These are phyloP conservation scores for Hydraecia micacea DNA, from an alignment of 2,888 invertebrate genomes.

Conservation along the genomic window DNA sequence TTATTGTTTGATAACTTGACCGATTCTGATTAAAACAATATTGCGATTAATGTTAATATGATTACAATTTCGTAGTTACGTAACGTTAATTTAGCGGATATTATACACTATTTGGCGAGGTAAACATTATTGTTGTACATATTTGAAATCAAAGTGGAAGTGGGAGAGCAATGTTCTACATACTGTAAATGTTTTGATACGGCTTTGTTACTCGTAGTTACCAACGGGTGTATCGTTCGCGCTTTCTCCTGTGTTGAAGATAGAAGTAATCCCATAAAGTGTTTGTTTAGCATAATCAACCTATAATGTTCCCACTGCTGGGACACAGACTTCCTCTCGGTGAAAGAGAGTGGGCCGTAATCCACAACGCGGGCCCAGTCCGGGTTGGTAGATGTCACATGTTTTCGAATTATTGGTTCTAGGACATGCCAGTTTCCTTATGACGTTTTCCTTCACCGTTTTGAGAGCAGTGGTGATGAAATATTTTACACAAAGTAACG, in stretches of 20 bases:
- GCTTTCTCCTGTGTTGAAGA: slow-evolving; percentile 3
- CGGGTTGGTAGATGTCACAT: background rate
- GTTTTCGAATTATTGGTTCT: background rate
- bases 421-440: background rate
- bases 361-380: background rate
- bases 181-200: slow-evolving; percentile 27
- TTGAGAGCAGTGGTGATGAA: background rate
- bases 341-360: background rate
- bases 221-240: background rate
- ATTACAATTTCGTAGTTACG: slow-evolving; percentile 36
- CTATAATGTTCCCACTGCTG: background rate
- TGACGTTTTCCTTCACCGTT: too few species aligned
- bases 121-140: slow-evolving; percentile 33
- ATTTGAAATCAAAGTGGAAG: slow-evolving; percentile 44
- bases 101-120: slow-evolving; percentile 39
- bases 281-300: background rate
- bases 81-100: slow-evolving; percentile 41
- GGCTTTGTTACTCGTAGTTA: slow-evolving; percentile 6
- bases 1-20: slow-evolving; percentile 49
- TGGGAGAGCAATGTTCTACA: slow-evolving; percentile 19
- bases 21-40: slow-evolving; percentile 54
- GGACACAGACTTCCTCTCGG: background rate
- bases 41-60: slow-evolving; percentile 47
- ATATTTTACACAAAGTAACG: background rate
- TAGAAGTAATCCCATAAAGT: background rate